Evolutionary conservation across 2,113 vertebrate species (phyloP).

Genomic region (Lota lota): DNA sequence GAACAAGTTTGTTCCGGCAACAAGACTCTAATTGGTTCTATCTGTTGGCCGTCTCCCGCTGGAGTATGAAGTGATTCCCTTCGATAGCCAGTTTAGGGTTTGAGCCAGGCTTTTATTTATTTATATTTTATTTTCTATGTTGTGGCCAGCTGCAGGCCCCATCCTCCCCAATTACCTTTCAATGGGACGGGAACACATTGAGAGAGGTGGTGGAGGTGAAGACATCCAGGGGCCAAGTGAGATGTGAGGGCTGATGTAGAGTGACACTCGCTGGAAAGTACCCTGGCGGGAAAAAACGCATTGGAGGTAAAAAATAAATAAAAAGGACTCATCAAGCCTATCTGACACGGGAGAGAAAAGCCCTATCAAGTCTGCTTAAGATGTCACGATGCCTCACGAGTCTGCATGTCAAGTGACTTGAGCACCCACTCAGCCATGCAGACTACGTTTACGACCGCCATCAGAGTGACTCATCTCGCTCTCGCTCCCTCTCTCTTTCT

Average conservation of each 20-base stretch:
- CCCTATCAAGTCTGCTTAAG: conserved; percentile 53
- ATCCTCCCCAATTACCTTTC: conserved; percentile 45
- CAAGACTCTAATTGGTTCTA: conserved; percentile 23
- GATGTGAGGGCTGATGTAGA: conserved; percentile 47
- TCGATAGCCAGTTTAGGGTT: conserved; percentile 28
- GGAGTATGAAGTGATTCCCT: conserved; percentile 7
- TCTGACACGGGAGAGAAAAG: conserved; percentile 52
- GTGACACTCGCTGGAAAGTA: conserved; percentile 56
- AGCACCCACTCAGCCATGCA: conserved; percentile 29
- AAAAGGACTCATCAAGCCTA: conserved; percentile 52
- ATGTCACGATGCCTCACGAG: conserved; percentile 19
- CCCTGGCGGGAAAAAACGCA: conserved; percentile 44
- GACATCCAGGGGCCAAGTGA: conserved; percentile 15
- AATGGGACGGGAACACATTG: conserved; percentile 36
- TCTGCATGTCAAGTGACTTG: conserved; percentile 37
- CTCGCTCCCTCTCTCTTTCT: conserved; percentile 24
- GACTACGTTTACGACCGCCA: conserved; percentile 21
- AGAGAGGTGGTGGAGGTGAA: conserved; percentile 36
- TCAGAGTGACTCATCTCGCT: conserved; percentile 49
- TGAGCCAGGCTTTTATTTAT: conserved; percentile 10
- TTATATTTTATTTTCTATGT: not conserved
- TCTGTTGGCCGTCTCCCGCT: conserved; percentile 25
- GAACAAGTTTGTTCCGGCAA: conserved; percentile 24
- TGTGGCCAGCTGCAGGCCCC: conserved; percentile 15
- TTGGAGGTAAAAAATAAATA: conserved; percentile 41